A percentile compares a stretch with the other conserved stretches of the same genome.
Evolutionary conservation across 2,888 invertebrate genomes (phyloP).

Genomic region (Theretra japonica): DNA sequence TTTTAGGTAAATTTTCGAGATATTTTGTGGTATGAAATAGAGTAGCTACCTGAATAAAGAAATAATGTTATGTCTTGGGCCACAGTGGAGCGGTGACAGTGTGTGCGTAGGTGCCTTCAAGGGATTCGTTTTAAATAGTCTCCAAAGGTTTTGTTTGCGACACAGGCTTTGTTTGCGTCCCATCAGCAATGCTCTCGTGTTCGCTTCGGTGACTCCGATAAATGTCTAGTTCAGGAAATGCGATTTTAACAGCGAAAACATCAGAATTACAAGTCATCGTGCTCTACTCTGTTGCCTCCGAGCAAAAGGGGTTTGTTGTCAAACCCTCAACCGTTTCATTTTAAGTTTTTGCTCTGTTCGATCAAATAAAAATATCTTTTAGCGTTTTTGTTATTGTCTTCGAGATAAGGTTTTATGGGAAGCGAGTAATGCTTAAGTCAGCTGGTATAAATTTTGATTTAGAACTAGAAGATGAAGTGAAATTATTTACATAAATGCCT

Average conservation of each 20-base stretch:
- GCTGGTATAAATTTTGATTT: background rate
- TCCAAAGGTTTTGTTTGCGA: slow-evolving; percentile 71
- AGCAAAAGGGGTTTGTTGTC: slow-evolving; percentile 80
- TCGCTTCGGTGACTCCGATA: slow-evolving; percentile 70
- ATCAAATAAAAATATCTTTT: slow-evolving; percentile 53
- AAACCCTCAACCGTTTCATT: slow-evolving; percentile 69
- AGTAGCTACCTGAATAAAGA: background rate
- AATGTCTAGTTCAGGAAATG: slow-evolving; percentile 80
- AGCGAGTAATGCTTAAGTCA: background rate
- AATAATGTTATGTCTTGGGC: slow-evolving; percentile 47
- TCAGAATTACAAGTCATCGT: slow-evolving; percentile 81
- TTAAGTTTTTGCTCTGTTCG: slow-evolving; percentile 69
- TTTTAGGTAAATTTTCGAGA: no score
- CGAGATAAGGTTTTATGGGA: background rate
- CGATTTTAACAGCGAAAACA: slow-evolving; percentile 84
- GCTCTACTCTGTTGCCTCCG: slow-evolving; percentile 75
- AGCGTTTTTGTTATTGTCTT: slow-evolving; percentile 2
- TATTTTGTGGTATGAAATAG: no score
- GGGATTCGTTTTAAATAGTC: slow-evolving; percentile 78
- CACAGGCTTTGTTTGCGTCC: slow-evolving; percentile 64
- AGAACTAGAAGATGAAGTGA: no score
- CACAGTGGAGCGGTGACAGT: slow-evolving; percentile 45
- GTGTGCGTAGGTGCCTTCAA: slow-evolving; percentile 72
- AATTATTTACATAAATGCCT: no score
- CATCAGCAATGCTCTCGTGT: slow-evolving; percentile 69